A percentile compares a stretch with the other conserved stretches of the same genome.
Conservation (phyloP, 2,113 vertebrate genomes). For the Dasyprocta punctata region DNA sequence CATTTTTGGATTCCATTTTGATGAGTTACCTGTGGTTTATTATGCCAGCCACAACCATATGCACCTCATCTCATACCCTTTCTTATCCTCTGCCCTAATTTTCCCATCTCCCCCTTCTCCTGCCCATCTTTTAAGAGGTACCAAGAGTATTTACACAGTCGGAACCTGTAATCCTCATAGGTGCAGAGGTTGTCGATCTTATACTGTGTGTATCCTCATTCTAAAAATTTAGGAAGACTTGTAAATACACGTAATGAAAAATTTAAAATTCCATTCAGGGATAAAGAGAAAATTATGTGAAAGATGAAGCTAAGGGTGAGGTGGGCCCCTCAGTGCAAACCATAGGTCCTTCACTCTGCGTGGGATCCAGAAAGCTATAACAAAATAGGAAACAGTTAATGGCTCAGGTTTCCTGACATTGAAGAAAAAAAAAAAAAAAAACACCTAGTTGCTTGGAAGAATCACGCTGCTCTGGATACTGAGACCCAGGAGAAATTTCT, state of each 20-base stretch:
- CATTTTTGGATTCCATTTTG: not conserved
- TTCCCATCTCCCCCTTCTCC: not conserved
- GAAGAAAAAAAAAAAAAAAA: not conserved
- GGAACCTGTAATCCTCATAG: not conserved
- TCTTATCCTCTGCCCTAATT: not conserved
- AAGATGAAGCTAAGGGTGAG: not conserved
- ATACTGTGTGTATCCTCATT: not conserved
- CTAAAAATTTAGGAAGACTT: not conserved
- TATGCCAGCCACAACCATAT: not conserved
- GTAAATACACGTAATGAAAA: not conserved
- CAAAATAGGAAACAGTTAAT: not conserved
- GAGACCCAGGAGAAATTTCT: constrained; percentile 47
- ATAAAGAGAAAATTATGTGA: not conserved
- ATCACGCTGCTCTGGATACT: constrained; percentile 25
- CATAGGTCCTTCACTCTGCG: not conserved
- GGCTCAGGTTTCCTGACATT: not conserved
- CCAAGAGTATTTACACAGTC: not conserved
- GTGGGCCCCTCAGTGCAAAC: not conserved
- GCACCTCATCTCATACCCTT: not conserved
- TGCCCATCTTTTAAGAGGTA: not conserved
- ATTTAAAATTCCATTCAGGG: not conserved
- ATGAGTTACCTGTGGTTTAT: not conserved
- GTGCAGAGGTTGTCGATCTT: not conserved
- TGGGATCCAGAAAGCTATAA: not conserved
- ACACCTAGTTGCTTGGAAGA: not conserved